These are phyloP conservation scores for Ypsolopha scabrella DNA, from an alignment of 2,888 invertebrate genomes.

Conservation along the genomic window DNA sequence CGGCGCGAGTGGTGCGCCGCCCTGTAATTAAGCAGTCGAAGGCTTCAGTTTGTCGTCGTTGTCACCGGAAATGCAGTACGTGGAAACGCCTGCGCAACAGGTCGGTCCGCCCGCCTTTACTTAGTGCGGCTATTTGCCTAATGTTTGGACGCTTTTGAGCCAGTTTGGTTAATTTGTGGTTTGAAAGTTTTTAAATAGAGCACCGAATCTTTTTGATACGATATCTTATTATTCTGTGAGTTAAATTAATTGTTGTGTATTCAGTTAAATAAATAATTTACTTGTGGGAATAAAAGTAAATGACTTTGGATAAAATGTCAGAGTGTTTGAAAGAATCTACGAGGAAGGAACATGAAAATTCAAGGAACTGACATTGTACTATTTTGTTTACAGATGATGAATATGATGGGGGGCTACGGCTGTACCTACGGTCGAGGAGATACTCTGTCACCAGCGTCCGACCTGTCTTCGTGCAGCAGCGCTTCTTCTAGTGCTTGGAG, in stretches of 20 bases:
- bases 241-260: too few species aligned
- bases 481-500: constrained; percentile 53
- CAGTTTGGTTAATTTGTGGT: background rate
- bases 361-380: background rate
- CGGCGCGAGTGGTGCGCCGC: constrained; percentile 69
- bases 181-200: background rate
- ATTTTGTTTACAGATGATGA: constrained; percentile 51
- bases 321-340: too few species aligned
- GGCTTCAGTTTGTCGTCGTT: constrained; percentile 58
- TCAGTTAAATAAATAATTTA: background rate
- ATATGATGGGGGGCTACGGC: constrained; percentile 52
- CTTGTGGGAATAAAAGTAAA: background rate
- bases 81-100: constrained; percentile 66
- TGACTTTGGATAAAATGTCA: background rate
- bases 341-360: too few species aligned
- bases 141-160: background rate
- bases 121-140: background rate
- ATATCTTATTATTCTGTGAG: too few species aligned
- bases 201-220: too few species aligned
- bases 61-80: constrained; percentile 64
- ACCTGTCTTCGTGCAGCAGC: constrained; percentile 57
- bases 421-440: constrained; percentile 64
- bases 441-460: constrained; percentile 57
- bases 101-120: constrained; percentile 31
- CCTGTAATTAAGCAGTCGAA: constrained; percentile 68